Percentiles rank a stretch among this genome's conserved stretches.
phyloP scores from a whole-genome alignment of 2,113 vertebrate species.

The Amblyornis subalaris region DNA sequence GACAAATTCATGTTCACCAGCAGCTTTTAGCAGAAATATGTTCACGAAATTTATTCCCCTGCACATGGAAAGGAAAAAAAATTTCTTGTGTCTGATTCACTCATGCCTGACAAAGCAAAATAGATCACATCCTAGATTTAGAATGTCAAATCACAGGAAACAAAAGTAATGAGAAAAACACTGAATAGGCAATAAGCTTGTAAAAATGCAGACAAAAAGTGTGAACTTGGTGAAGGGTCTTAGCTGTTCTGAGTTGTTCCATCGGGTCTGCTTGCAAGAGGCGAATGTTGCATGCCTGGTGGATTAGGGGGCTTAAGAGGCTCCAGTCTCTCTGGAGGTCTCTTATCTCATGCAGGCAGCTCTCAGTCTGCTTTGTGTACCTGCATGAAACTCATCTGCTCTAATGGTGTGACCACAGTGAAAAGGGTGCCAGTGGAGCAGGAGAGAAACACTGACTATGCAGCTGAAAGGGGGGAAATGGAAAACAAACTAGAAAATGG shows the following conservation, averaged over 20 bases:
- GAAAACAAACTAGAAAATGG: background rate
- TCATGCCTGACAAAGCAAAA: background rate
- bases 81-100: background rate
- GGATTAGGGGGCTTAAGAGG: conserved; percentile 40
- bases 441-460: background rate
- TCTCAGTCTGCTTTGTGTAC: conserved; percentile 13
- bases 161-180: background rate
- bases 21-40: background rate
- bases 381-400: conserved; percentile 10
- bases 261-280: background rate
- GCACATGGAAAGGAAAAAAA: background rate
- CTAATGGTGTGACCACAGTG: background rate
- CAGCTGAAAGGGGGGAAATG: background rate
- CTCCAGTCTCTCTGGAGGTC: conserved; percentile 3
- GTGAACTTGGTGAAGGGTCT: background rate
- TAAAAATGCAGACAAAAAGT: background rate
- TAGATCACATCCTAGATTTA: background rate
- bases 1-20: background rate
- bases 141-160: background rate
- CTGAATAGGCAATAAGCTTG: background rate
- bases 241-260: background rate
- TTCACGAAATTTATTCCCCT: background rate
- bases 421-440: background rate
- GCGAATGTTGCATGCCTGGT: background rate
- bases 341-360: conserved; percentile 31